Conservation (phyloP, 2,888 invertebrate genomes). For the Hecatera dysodea region DNA sequence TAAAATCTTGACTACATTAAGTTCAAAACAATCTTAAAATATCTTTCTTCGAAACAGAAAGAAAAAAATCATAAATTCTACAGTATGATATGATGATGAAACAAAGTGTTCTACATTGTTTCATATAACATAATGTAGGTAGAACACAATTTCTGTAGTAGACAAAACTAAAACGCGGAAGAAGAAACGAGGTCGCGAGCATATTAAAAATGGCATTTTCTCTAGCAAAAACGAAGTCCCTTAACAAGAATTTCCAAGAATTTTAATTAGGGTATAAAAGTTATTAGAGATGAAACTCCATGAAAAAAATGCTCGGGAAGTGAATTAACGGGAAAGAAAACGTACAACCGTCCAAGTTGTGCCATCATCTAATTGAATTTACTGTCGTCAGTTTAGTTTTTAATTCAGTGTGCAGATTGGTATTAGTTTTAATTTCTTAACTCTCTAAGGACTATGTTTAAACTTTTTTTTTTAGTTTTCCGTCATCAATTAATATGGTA, state of each 20-base stretch:
- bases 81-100: too few relatives aligned
- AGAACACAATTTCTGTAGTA: background rate
- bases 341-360: background rate
- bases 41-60: background rate
- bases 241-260: constrained; percentile 19
- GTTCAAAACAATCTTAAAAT: background rate
- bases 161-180: constrained; percentile 13
- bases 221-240: constrained; percentile 7
- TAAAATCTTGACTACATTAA: background rate
- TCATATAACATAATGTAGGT: too few relatives aligned
- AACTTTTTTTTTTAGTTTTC: too few relatives aligned
- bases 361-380: background rate
- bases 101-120: too few relatives aligned
- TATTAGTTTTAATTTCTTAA: too few relatives aligned
- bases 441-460: too few relatives aligned
- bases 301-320: background rate
- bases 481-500: too few relatives aligned
- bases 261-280: constrained; percentile 35
- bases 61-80: background rate
- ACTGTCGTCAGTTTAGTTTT: background rate
- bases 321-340: background rate
- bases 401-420: background rate
- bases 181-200: background rate
- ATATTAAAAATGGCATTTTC: background rate
- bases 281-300: constrained; percentile 1